phyloP scores from a whole-genome alignment of 2,113 vertebrate species.

The Mustela lutreola region DNA sequence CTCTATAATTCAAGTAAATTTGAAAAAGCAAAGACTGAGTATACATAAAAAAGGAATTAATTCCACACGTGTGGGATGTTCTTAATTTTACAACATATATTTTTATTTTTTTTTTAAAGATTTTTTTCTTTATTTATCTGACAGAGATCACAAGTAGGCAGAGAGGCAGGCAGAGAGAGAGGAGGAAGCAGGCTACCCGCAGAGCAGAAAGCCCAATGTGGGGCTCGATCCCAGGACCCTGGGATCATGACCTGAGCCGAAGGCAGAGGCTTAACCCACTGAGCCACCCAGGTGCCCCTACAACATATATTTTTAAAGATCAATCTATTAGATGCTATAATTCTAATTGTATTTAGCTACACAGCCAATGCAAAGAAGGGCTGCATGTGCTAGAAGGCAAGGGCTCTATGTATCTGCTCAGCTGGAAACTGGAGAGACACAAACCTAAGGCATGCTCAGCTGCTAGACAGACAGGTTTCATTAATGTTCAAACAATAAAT shows the following conservation, averaged over 20 bases:
- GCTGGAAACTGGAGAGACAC: not conserved
- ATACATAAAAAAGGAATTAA: constrained; percentile 22
- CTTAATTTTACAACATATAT: not conserved
- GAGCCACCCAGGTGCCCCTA: not conserved
- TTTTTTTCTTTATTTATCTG: too few relatives aligned
- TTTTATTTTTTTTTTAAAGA: not conserved
- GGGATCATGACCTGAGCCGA: too few relatives aligned
- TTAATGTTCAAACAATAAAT: not conserved
- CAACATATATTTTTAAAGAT: not conserved
- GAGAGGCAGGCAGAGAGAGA: too few relatives aligned
- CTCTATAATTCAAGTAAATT: constrained; percentile 46
- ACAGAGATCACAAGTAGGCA: too few relatives aligned
- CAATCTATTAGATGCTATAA: not conserved
- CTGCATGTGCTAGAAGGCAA: not conserved
- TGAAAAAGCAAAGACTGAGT: not conserved
- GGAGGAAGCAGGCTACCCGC: too few relatives aligned
- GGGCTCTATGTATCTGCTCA: not conserved
- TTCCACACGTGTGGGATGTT: not conserved
- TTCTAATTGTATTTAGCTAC: not conserved
- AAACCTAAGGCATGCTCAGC: not conserved
- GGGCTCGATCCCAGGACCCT: too few relatives aligned
- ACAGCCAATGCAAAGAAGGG: not conserved
- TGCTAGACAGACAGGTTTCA: not conserved
- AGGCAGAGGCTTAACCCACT: too few relatives aligned
- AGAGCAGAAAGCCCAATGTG: too few relatives aligned